These are phyloP conservation scores for Halcyon malimbica DNA, from an alignment of 2,113 vertebrate genomes.

Conservation along the genomic window DNA sequence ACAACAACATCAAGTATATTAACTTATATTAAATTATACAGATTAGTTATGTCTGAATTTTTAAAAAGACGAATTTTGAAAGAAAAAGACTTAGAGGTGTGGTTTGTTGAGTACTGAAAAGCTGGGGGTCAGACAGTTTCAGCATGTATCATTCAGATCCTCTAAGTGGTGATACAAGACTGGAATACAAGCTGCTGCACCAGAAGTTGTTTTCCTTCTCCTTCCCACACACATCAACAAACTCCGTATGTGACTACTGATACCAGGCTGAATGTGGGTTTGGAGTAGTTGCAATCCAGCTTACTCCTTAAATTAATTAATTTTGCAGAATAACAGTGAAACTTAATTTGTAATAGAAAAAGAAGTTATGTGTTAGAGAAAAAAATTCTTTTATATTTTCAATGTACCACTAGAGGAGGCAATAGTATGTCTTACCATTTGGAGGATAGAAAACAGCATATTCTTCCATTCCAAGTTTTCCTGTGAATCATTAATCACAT, in stretches of 20 bases:
- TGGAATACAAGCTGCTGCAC: neutral
- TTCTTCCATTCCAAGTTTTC: slow-evolving; percentile 87
- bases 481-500: slow-evolving; percentile 66
- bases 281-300: neutral
- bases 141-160: neutral
- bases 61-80: neutral
- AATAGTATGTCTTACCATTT: slow-evolving; percentile 85
- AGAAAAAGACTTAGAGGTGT: neutral
- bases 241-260: neutral
- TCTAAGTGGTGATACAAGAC: neutral
- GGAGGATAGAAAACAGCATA: slow-evolving; percentile 94
- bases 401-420: slow-evolving; percentile 75
- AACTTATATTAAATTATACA: neutral
- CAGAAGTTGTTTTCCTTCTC: neutral
- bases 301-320: neutral
- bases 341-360: neutral
- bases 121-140: neutral
- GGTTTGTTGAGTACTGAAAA: neutral
- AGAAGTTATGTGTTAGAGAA: neutral
- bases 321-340: neutral
- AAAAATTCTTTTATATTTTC: slow-evolving; percentile 22
- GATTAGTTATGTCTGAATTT: neutral
- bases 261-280: neutral
- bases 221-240: neutral
- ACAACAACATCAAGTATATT: neutral